phyloP scores from a whole-genome alignment of 2,113 vertebrate genomes.

The Lagopus leucura region DNA sequence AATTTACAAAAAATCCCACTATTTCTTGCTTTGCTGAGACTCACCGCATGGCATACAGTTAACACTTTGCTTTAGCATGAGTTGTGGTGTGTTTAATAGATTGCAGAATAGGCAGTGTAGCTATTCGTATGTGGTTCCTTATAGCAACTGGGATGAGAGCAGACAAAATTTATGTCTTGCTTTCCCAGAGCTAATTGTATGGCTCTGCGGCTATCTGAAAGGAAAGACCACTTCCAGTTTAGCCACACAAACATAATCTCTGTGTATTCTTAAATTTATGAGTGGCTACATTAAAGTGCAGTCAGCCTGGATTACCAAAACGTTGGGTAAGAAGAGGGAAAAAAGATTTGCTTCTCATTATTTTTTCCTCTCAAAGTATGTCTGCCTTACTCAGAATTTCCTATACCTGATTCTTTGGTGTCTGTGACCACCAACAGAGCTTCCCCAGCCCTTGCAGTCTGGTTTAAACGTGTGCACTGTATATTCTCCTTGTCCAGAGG shows the following conservation, averaged over 20 bases:
- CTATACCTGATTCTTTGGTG: slow-evolving; percentile 71
- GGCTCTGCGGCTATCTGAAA: slow-evolving; percentile 64
- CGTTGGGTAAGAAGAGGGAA: not conserved
- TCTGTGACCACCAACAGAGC: slow-evolving; percentile 81
- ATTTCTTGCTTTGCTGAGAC: slow-evolving; percentile 33
- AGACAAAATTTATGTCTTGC: slow-evolving; percentile 61
- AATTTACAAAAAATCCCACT: slow-evolving; percentile 17
- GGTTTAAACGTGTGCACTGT: slow-evolving; percentile 59
- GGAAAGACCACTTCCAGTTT: slow-evolving; percentile 57
- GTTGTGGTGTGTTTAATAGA: slow-evolving; percentile 33
- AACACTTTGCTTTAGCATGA: slow-evolving; percentile 43
- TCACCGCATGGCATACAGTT: slow-evolving; percentile 43
- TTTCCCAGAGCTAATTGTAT: slow-evolving; percentile 59
- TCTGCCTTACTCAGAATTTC: slow-evolving; percentile 72
- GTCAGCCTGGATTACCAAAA: slow-evolving; percentile 42
- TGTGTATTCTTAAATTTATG: slow-evolving; percentile 68
- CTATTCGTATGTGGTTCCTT: not conserved
- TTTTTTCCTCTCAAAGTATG: slow-evolving; percentile 32
- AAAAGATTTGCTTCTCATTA: not conserved
- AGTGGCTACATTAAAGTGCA: not conserved
- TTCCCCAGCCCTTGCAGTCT: slow-evolving; percentile 44
- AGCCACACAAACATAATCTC: slow-evolving; percentile 31
- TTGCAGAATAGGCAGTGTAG: slow-evolving; percentile 22
- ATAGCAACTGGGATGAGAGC: slow-evolving; percentile 3
- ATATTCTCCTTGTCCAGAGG: slow-evolving; percentile 66